These are phyloP conservation scores for Pogona vitticeps DNA, from an alignment of 2,113 vertebrate species.

Conservation along the genomic window DNA sequence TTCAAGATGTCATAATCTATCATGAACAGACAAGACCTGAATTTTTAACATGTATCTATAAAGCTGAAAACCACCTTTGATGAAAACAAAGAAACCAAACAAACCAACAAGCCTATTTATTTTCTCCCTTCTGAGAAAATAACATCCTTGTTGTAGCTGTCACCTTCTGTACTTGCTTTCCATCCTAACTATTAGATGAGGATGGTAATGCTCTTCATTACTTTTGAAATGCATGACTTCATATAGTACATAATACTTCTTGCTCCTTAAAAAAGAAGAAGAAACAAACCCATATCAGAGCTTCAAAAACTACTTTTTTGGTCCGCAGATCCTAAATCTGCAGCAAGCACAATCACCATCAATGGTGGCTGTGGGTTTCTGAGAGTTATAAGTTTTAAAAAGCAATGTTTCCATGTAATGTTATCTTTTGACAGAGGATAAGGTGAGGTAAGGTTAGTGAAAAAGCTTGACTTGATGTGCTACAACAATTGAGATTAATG, in stretches of 20 bases:
- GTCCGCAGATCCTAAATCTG: too few species aligned
- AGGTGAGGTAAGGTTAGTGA: neutral
- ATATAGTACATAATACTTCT: neutral
- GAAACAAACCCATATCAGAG: too few species aligned
- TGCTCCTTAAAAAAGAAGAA: neutral
- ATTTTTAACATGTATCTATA: neutral
- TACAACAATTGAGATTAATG: fast-evolving
- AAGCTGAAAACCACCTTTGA: slow-evolving; percentile 13
- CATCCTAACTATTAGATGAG: too few species aligned
- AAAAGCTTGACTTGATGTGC: neutral
- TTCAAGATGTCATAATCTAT: slow-evolving; percentile 25
- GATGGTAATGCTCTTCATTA: neutral
- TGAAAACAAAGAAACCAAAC: slow-evolving; percentile 9
- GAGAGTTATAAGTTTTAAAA: too few species aligned
- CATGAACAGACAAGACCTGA: slow-evolving; percentile 24
- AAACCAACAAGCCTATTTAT: slow-evolving; percentile 4
- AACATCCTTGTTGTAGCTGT: neutral
- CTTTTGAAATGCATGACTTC: slow-evolving; percentile 1
- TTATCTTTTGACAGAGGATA: too few species aligned
- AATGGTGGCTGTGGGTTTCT: too few species aligned
- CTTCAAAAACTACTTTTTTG: too few species aligned
- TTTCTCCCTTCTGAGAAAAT: neutral
- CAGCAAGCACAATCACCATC: too few species aligned
- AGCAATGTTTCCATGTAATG: too few species aligned
- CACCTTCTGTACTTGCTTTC: neutral